phyloP scores from a whole-genome alignment of 2,888 invertebrate genomes.

The Nemotelus nigrinus region DNA sequence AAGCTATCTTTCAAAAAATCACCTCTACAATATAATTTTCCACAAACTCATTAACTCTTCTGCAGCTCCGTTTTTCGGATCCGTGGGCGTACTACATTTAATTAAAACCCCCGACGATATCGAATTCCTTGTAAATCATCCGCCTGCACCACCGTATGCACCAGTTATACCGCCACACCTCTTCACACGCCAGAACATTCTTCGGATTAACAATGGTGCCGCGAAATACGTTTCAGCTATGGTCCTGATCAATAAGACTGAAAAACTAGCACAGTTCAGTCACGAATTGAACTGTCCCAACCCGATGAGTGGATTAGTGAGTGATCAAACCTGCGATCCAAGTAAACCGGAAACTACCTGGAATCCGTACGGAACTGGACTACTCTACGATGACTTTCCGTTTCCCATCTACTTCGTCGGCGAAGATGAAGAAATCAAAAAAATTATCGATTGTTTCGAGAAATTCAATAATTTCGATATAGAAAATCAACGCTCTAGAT shows the following conservation, averaged over 20 bases:
- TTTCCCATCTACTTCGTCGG: constrained; percentile 87
- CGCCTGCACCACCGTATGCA: constrained; percentile 83
- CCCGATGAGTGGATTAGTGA: constrained; percentile 70
- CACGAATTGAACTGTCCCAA: constrained; percentile 87
- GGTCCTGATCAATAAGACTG: constrained; percentile 66
- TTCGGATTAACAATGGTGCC: constrained; percentile 67
- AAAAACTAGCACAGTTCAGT: constrained; percentile 63
- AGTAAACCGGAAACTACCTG: constrained; percentile 68
- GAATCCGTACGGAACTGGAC: constrained; percentile 84
- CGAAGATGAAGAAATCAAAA: constrained; percentile 68
- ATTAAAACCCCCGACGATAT: constrained; percentile 74
- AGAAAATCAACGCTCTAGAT: constrained; percentile 71
- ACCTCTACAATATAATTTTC: background rate
- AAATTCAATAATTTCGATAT: constrained; percentile 77
- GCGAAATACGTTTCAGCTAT: constrained; percentile 73
- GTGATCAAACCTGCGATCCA: constrained; percentile 67
- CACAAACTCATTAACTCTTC: background rate
- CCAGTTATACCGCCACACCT: constrained; percentile 74
- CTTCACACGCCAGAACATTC: constrained; percentile 69
- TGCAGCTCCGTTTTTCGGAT: constrained; percentile 71
- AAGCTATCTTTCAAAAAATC: constrained; percentile 63
- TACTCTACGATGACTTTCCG: too few relatives aligned
- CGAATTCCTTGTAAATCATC: constrained; percentile 76
- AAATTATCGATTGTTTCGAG: constrained; percentile 71
- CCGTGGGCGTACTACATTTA: constrained; percentile 85